Percentiles rank a stretch among this genome's conserved stretches.
Conservation (phyloP, 2,797 vertebrate genomes). For the Schizopygopsis pylzovi region DNA sequence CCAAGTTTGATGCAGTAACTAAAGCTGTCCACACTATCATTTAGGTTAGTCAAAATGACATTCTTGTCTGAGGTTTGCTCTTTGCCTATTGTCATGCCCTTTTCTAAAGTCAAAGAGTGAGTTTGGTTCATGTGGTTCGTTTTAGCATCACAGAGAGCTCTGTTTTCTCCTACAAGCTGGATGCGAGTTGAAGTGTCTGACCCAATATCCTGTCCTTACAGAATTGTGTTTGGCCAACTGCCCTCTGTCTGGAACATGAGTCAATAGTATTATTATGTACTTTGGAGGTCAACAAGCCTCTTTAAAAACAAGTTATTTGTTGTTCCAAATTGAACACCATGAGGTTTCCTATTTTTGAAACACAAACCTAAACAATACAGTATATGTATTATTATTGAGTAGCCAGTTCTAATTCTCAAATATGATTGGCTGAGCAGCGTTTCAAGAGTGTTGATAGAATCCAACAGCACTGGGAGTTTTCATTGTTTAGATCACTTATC, state of each 20-base stretch:
- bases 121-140: conserved; percentile 36
- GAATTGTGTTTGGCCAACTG: conserved; percentile 19
- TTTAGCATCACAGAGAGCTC: conserved; percentile 28
- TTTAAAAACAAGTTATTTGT: conserved; percentile 31
- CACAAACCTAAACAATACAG: background rate
- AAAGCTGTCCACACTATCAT: conserved; percentile 42
- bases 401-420: background rate
- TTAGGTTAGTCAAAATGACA: conserved; percentile 46
- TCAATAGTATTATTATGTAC: conserved; percentile 32
- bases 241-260: conserved; percentile 5
- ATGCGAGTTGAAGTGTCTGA: conserved; percentile 44
- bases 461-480: background rate
- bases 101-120: conserved; percentile 39
- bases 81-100: conserved; percentile 50
- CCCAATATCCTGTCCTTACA: conserved; percentile 20
- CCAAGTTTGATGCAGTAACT: conserved; percentile 26
- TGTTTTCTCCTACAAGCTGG: conserved; percentile 22
- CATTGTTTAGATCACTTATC: background rate
- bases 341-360: background rate
- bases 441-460: background rate
- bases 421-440: background rate
- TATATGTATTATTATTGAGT: background rate
- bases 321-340: conserved; percentile 1
- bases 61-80: conserved; percentile 54
- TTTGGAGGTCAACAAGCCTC: background rate